Evolutionary conservation across 1,140 invertebrate species (phyloP).

Genomic region (Planococcus citri): DNA sequence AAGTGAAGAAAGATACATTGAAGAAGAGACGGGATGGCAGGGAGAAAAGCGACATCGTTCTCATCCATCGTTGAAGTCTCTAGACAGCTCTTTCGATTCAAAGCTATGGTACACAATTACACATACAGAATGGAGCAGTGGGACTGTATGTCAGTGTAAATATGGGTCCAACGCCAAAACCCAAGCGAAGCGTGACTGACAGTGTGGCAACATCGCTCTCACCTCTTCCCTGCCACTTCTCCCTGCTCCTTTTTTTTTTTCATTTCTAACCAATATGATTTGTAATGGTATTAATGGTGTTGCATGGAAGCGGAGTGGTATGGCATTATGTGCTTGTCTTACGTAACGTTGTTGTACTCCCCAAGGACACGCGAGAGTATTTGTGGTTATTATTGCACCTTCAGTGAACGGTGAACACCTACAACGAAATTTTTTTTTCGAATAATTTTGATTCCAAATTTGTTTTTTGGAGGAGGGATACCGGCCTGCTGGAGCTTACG

Average conservation of each 20-base stretch:
- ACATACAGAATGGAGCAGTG: not conserved
- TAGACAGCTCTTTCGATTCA: not conserved
- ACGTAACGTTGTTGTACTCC: constrained; percentile 18
- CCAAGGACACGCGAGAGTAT: constrained; percentile 14
- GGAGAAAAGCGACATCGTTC: not conserved
- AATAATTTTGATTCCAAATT: too few relatives aligned
- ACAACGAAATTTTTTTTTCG: not conserved
- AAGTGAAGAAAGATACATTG: not conserved
- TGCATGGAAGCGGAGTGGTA: constrained; percentile 11
- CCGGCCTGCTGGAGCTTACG: too few relatives aligned
- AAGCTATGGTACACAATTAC: too few relatives aligned
- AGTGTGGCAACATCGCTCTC: constrained; percentile 13
- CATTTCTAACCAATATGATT: constrained; percentile 17
- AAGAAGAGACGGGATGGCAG: not conserved
- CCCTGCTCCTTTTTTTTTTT: constrained; percentile 13
- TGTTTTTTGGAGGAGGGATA: too few relatives aligned
- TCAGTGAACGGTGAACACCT: constrained; percentile 17
- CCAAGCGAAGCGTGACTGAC: constrained; percentile 15
- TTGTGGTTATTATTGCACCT: constrained; percentile 18
- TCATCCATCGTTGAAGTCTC: constrained; percentile 14
- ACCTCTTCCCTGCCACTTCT: constrained; percentile 8
- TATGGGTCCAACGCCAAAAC: constrained; percentile 17
- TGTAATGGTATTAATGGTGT: constrained; percentile 18
- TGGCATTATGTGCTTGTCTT: constrained; percentile 5
- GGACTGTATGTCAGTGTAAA: constrained; percentile 15